Evolutionary conservation across 2,797 vertebrate species (phyloP), one percentile per base, ranked within the genome.

Genomic region (Acipenser transmontanus): DNA sequence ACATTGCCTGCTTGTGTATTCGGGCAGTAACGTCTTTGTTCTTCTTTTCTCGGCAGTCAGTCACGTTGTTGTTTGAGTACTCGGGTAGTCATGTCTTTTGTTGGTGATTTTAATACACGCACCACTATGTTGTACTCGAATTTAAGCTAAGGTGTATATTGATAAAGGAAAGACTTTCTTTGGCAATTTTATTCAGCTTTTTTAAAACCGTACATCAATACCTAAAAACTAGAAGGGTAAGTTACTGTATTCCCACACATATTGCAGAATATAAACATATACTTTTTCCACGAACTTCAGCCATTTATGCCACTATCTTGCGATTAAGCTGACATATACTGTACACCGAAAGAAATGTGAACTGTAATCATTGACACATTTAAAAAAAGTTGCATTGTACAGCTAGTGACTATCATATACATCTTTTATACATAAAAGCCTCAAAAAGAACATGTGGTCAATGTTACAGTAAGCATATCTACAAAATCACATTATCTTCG

Each of bases 401-500:
- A 17, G 7, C 51, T 49, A 54, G 57, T 54, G 57, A 64, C 14
- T 7, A 8, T 20, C 20, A 54, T 51, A 34, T n/a, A n/a, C n/a
- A n/a, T 8, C 54, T 71, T 63, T 50, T 50, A 51, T 63, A 63
- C 57, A 63, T 65, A 65, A 4, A 52, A 14, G 49, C 67, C 52
- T 59, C 49, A 71, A 54, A 12, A 49, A 75, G 64, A 65, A 69
- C 65, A 71, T 73, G 68, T 69, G 59, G 71, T 76, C 69, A 66
- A 69, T 69, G 67, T 73, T 68, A 70, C 11, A 61, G 63, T 63
- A 66, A 69, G 54, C 62, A 68, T 69, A 62, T 70, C 67, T 69
- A 70, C 71, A 74, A 61, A 74, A 71, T 78, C 71, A 75, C 71
- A 76, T 80, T 54, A 73, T 70, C 68, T 68, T 68, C 63, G 54